These are phyloP conservation scores for Nephrotoma appendiculata DNA, from an alignment of 2,888 invertebrate genomes.

Conservation along the genomic window DNA sequence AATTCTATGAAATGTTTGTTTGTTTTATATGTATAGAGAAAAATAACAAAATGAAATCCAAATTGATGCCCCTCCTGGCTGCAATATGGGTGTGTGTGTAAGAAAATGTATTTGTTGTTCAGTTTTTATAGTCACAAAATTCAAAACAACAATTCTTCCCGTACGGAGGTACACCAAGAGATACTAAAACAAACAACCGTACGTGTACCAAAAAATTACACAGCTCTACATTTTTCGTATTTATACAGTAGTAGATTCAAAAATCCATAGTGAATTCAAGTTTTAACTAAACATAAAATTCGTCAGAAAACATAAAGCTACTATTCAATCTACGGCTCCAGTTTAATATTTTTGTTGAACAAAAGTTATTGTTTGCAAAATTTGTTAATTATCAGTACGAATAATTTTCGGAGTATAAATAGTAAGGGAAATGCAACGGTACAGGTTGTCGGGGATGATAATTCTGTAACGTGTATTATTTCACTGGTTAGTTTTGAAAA, in stretches of 20 bases:
- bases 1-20: background rate
- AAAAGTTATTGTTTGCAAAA: background rate
- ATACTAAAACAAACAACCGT: background rate
- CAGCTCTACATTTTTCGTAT: background rate
- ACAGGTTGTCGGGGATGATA: background rate
- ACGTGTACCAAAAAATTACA: background rate
- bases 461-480: no score
- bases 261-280: background rate
- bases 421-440: background rate
- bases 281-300: background rate
- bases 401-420: background rate
- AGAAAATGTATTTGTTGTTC: background rate
- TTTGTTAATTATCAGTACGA: background rate
- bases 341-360: background rate
- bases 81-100: background rate
- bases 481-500: no score
- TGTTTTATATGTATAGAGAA: background rate
- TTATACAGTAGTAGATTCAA: background rate
- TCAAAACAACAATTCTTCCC: background rate
- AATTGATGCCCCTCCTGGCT: background rate
- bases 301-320: background rate
- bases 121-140: background rate
- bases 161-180: background rate
- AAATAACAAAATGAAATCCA: background rate
- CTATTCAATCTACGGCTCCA: background rate